phyloP scores from a whole-genome alignment of 2,888 invertebrate genomes.

The Toxonevra muliebris region DNA sequence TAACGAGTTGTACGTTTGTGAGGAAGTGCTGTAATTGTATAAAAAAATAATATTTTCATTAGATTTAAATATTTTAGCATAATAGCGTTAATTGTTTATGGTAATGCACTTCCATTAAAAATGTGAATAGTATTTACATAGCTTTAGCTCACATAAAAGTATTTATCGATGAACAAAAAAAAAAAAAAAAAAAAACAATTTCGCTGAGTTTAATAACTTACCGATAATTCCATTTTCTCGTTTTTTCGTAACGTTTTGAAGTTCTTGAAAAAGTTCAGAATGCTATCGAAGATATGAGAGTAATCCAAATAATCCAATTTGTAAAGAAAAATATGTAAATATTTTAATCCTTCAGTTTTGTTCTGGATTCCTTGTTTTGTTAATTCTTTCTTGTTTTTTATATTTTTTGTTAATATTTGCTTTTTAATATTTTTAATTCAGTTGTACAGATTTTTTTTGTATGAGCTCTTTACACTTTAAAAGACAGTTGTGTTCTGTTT shows the following conservation, averaged over 20 bases:
- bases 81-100: no score
- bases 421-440: background rate
- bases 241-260: no score
- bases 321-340: background rate
- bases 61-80: no score
- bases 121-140: no score
- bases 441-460: background rate
- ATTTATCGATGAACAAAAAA: no score
- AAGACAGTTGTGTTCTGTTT: slow-evolving; percentile 22
- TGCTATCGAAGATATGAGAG: background rate
- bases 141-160: no score
- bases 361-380: background rate
- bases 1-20: background rate
- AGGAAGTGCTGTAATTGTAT: slow-evolving; percentile 4
- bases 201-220: background rate
- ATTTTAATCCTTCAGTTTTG: background rate
- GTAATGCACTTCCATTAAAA: no score
- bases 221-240: background rate
- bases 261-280: background rate
- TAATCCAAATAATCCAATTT: background rate
- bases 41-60: no score
- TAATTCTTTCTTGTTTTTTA: background rate
- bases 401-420: background rate
- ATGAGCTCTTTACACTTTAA: slow-evolving; percentile 11
- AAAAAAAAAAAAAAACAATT: no score